Conservation (phyloP, 2,113 vertebrate genomes). For the Lagopus leucura region DNA sequence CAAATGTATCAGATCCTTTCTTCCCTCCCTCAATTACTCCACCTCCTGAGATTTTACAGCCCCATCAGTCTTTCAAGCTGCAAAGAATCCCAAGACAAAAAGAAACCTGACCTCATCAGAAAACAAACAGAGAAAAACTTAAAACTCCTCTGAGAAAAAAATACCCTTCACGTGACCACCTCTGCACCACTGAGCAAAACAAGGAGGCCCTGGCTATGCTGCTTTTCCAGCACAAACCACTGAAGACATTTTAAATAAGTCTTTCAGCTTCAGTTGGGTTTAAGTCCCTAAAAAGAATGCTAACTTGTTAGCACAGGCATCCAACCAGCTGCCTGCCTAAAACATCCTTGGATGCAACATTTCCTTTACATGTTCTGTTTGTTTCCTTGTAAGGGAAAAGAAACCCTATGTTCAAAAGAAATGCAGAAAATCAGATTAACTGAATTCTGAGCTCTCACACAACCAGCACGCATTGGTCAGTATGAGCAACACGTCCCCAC, state of each 20-base stretch:
- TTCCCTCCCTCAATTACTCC: background rate
- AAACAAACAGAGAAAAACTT: background rate
- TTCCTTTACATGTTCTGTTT: background rate
- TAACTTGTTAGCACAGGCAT: background rate
- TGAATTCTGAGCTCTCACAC: background rate
- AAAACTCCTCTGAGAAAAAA: background rate
- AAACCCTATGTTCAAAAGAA: slow-evolving; percentile 5
- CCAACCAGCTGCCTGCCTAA: slow-evolving; percentile 12
- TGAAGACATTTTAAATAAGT: background rate
- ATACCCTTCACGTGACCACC: background rate
- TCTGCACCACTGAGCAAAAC: background rate
- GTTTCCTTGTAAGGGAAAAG: slow-evolving; percentile 48
- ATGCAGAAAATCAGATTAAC: background rate
- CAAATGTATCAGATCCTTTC: background rate
- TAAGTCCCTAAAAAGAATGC: background rate
- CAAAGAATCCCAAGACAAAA: background rate
- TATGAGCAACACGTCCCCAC: fast-evolving
- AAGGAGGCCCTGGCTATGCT: background rate
- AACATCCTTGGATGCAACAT: background rate
- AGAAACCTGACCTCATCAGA: background rate
- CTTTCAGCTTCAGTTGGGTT: background rate
- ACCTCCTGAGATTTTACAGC: background rate
- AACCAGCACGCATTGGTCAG: background rate
- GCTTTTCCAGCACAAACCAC: background rate
- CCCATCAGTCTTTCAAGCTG: background rate